A percentile compares a stretch with the other conserved stretches of the same genome.
These are phyloP conservation scores for Anorthoa munda DNA, from an alignment of 2,888 invertebrate genomes.

Conservation along the genomic window DNA sequence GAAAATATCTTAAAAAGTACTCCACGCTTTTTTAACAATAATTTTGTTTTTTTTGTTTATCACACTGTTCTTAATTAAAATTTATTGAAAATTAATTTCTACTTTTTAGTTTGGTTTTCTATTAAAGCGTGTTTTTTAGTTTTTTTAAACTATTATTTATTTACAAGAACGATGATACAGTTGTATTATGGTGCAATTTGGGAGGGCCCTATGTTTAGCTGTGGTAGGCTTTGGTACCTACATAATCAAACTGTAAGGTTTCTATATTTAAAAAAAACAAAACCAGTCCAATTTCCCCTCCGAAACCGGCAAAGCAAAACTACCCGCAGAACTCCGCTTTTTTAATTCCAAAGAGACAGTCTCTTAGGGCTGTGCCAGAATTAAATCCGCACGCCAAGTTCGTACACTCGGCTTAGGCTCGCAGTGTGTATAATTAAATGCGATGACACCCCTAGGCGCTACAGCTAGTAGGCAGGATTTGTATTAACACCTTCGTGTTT, in stretches of 20 bases:
- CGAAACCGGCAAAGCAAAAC: constrained; percentile 1
- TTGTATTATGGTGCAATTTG: background rate
- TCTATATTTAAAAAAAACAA: background rate
- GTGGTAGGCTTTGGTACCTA: background rate
- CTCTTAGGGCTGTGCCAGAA: constrained; percentile 32
- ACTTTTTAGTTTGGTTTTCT: no score
- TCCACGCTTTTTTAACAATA: no score
- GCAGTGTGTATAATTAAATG: constrained; percentile 64
- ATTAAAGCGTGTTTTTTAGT: no score
- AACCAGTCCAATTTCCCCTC: background rate
- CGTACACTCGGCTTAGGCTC: constrained; percentile 55
- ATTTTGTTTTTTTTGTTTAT: no score
- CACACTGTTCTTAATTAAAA: no score
- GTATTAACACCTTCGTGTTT: constrained; percentile 63
- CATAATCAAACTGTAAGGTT: background rate
- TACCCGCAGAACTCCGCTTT: constrained; percentile 10
- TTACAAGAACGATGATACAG: background rate
- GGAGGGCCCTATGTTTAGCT: background rate
- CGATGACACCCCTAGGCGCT: constrained; percentile 60
- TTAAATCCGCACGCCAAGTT: constrained; percentile 56
- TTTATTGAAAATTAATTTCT: no score
- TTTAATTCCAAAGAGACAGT: constrained; percentile 31
- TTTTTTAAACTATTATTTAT: no score
- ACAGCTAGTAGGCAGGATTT: constrained; percentile 40
- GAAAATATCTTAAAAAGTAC: no score